Evolutionary conservation across 2,113 vertebrate species (phyloP), one percentile per base, ranked within the genome.

Genomic region (Centropus unirufus): DNA sequence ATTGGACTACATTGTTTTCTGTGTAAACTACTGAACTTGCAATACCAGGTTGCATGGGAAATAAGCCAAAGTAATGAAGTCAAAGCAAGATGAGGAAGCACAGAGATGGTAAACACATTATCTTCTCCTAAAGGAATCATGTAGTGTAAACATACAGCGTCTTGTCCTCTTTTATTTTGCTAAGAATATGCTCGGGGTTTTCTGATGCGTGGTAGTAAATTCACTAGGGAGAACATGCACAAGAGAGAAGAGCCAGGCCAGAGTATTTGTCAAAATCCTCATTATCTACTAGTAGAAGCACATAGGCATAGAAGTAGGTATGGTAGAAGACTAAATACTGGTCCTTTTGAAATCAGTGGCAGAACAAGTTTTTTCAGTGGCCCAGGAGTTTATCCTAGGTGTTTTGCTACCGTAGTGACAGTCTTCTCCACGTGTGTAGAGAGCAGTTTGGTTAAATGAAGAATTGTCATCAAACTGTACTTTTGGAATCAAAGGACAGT

Each of bases 21-120:
- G 15, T 55, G 49, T 85, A 80, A 89, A 86, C 19, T 83, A 92
- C 73, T 58, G 52, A 86, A 87, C 29, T 77, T 97, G 52, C 54
- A 87, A 88, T 93, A 88, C 47, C 21, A 54, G 64, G 51, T 52
- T 81, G 14, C 12, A 21, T 17, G 58, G 39, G 73, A 93, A 39
- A 82, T 54, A 77, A 86, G 90, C 63, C 87, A 96, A 93, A 40
- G 27, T 55, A 64, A 59, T 93, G 84, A 51, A 91, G 85, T 68
- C 52, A 66, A 87, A 89, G 66, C 32, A 92, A 92, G 49, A 91
- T 42, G 91, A 95, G 86, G 91, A 92, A 97, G 36, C 39, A 66
- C 8, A 62, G 63, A 75, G 62, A 66, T 69, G 67, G 88, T 91
- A 94, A 97, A 95, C 63, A 58, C 68, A 61, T 92, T 96, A 92